Evolutionary conservation across 2,797 vertebrate genomes (phyloP).

Genomic region (Phrynocephalus forsythii): DNA sequence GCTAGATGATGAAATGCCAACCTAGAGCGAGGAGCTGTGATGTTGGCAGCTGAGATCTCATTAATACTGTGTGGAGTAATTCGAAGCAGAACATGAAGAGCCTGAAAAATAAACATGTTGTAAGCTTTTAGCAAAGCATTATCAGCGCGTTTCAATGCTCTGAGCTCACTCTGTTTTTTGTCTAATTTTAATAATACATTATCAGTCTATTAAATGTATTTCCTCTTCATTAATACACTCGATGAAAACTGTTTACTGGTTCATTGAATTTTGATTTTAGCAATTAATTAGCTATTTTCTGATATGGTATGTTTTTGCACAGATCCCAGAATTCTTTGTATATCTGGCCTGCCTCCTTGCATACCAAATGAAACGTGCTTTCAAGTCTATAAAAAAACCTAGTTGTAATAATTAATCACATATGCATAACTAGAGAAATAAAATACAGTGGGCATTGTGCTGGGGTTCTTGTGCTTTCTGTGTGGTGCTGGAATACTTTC

Average conservation of each 20-base stretch:
- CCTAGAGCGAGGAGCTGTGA: neutral
- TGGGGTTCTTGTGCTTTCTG: neutral
- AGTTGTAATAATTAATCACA: slow-evolving; percentile 21
- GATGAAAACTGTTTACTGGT: slow-evolving; percentile 55
- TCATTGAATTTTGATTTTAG: slow-evolving; percentile 55
- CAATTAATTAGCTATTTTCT: slow-evolving; percentile 56
- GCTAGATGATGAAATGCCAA: neutral
- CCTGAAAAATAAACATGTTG: slow-evolving; percentile 30
- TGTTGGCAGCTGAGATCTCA: neutral
- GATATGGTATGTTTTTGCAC: slow-evolving; percentile 28
- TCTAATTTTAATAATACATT: slow-evolving; percentile 54
- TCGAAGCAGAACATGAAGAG: slow-evolving; percentile 20
- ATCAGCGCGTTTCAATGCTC: slow-evolving; percentile 38
- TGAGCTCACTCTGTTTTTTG: slow-evolving; percentile 42
- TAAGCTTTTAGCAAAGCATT: slow-evolving; percentile 37
- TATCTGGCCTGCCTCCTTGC: slow-evolving; percentile 7
- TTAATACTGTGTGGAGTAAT: slow-evolving; percentile 20
- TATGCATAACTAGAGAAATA: slow-evolving; percentile 5
- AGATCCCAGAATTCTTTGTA: slow-evolving; percentile 30
- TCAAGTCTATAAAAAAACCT: slow-evolving; percentile 17
- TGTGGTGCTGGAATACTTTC: neutral
- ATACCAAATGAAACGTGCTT: slow-evolving; percentile 21
- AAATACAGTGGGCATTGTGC: neutral
- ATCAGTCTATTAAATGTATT: slow-evolving; percentile 53
- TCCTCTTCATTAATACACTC: slow-evolving; percentile 50